These are phyloP conservation scores for Oligia latruncula DNA, from an alignment of 2,888 invertebrate species.

Conservation along the genomic window DNA sequence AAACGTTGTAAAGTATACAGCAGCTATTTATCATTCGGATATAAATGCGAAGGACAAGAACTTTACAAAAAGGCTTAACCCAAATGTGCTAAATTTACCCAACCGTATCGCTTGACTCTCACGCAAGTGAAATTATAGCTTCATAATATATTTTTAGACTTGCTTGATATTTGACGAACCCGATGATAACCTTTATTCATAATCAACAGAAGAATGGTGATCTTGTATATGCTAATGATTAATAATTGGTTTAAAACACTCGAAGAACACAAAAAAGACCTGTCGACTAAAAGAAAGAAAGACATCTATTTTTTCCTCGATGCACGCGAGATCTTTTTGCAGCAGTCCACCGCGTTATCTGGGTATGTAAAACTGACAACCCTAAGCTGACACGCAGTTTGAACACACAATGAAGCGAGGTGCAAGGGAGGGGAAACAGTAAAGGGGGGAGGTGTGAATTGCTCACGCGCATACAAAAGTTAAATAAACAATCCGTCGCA, in stretches of 20 bases:
- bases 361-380: conserved; percentile 61
- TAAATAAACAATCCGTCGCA: conserved; percentile 74
- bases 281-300: conserved; percentile 22
- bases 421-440: conserved; percentile 47
- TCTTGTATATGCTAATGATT: conserved; percentile 20
- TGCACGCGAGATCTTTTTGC: conserved; percentile 44
- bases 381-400: conserved; percentile 72
- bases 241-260: conserved; percentile 23
- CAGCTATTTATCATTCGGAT: conserved; percentile 49
- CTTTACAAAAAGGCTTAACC: conserved; percentile 42
- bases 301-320: conserved; percentile 27
- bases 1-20: conserved; percentile 40
- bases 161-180: conserved; percentile 22
- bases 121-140: conserved; percentile 29
- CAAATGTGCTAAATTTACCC: conserved; percentile 47
- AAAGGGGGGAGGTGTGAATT: conserved; percentile 78
- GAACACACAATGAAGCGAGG: conserved; percentile 77
- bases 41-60: conserved; percentile 46
- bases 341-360: conserved; percentile 42
- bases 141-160: neutral
- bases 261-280: conserved; percentile 24
- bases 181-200: conserved; percentile 14
- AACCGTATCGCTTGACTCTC: conserved; percentile 33
- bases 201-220: conserved; percentile 16
- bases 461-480: conserved; percentile 76